Evolutionary conservation across 2,888 invertebrate species (phyloP).

Genomic region (Thumatha senex): DNA sequence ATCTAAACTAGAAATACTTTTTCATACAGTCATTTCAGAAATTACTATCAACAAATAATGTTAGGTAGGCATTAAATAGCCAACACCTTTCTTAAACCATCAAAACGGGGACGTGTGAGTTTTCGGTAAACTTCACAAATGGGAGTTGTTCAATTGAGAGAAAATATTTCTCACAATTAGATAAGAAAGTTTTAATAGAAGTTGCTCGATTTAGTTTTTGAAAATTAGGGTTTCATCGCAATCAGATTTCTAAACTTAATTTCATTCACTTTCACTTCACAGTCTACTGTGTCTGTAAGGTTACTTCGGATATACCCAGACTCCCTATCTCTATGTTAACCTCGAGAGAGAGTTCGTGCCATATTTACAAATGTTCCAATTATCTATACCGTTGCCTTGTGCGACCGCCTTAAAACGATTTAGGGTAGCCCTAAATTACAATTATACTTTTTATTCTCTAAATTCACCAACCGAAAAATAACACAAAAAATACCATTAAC

Average conservation of each 20-base stretch:
- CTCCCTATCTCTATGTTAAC: neutral
- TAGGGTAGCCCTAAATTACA: too few relatives aligned
- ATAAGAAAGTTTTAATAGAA: constrained; percentile 10
- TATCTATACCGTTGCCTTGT: too few relatives aligned
- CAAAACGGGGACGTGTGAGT: constrained; percentile 21
- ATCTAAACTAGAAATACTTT: too few relatives aligned
- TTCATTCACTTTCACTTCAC: too few relatives aligned
- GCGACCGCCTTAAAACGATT: too few relatives aligned
- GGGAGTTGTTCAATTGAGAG: constrained; percentile 21
- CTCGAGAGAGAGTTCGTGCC: too few relatives aligned
- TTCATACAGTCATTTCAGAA: too few relatives aligned
- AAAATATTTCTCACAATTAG: constrained; percentile 28
- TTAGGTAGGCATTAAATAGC: constrained; percentile 7
- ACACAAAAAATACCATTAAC: too few relatives aligned
- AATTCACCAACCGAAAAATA: too few relatives aligned
- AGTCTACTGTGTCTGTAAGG: neutral
- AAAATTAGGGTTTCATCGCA: constrained; percentile 9
- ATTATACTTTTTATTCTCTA: too few relatives aligned
- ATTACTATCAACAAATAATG: neutral
- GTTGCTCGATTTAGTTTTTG: constrained; percentile 4
- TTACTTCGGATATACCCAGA: neutral
- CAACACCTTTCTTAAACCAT: neutral
- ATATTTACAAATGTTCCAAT: too few relatives aligned
- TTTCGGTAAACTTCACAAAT: constrained; percentile 9
- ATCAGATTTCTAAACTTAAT: neutral